Evolutionary conservation across 2,888 invertebrate genomes (phyloP).

Genomic region (Heliconius sara): DNA sequence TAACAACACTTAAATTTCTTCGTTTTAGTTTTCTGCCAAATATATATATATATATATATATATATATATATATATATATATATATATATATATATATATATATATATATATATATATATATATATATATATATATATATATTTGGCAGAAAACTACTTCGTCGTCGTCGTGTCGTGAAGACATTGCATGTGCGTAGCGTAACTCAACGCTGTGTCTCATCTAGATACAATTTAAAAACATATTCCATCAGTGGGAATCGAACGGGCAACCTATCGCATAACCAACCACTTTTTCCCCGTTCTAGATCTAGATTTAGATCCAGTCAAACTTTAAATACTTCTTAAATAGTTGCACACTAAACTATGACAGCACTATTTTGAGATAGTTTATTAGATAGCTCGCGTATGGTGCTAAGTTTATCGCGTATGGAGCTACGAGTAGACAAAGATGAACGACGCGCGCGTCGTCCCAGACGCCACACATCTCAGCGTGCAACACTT

Average conservation of each 20-base stretch:
- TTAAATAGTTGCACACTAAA: neutral
- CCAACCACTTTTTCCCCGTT: neutral
- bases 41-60: too few species aligned
- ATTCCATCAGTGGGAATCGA: neutral
- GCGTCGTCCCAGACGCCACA: conserved; percentile 30
- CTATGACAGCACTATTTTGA: conserved; percentile 1
- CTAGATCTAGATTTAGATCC: neutral
- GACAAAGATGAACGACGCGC: conserved; percentile 12
- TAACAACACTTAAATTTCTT: too few species aligned
- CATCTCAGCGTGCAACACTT: conserved; percentile 48
- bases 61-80: too few species aligned
- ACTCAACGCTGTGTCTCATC: too few species aligned
- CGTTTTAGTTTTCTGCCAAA: too few species aligned
- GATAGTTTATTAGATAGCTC: neutral
- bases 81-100: too few species aligned
- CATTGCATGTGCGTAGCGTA: too few species aligned
- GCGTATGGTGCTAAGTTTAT: neutral
- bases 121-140: too few species aligned
- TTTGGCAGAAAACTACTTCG: too few species aligned
- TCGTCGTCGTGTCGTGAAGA: too few species aligned
- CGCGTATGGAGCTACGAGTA: conserved; percentile 2
- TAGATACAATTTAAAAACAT: neutral
- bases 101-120: too few species aligned
- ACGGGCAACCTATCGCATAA: neutral
- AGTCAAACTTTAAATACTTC: neutral